Percentiles rank a stretch among this genome's conserved stretches.
Conservation (phyloP, 2,797 vertebrate genomes). For the Neosalanx taihuensis region DNA sequence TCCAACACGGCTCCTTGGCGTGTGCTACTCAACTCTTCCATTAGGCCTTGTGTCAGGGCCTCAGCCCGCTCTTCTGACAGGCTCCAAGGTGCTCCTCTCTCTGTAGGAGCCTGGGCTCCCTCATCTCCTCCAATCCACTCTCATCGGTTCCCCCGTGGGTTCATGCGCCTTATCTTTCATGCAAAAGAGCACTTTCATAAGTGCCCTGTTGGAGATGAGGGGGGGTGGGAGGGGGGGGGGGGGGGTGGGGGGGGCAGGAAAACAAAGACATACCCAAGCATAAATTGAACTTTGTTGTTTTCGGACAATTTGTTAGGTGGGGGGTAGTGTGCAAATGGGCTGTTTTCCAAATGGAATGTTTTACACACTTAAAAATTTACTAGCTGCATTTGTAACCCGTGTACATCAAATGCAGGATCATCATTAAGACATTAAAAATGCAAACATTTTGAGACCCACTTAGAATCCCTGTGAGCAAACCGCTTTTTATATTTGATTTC, state of each 20-base stretch:
- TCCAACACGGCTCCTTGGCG: conserved; percentile 44
- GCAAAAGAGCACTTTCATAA: conserved; percentile 70
- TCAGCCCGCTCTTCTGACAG: conserved; percentile 72
- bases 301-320: conserved; percentile 68
- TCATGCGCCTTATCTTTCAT: conserved; percentile 70
- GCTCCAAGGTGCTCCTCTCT: conserved; percentile 70
- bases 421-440: conserved; percentile 79
- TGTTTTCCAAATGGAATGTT: conserved; percentile 65
- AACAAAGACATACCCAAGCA: conserved; percentile 70
- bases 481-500: conserved; percentile 50
- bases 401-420: conserved; percentile 68
- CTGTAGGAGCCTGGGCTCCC: conserved; percentile 65
- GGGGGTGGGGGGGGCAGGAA: conserved; percentile 58
- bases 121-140: conserved; percentile 70
- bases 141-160: conserved; percentile 28
- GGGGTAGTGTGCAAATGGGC: conserved; percentile 64
- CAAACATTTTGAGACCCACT: conserved; percentile 68
- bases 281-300: conserved; percentile 78
- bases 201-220: conserved; percentile 55
- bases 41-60: conserved; percentile 69
- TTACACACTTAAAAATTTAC: conserved; percentile 71
- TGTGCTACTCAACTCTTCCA: conserved; percentile 72
- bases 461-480: conserved; percentile 56
- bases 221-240: too few relatives aligned
- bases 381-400: conserved; percentile 66